Base-by-base conservation (phyloP, 2,888 invertebrate genomes). In the Mythimna pallens region DNA sequence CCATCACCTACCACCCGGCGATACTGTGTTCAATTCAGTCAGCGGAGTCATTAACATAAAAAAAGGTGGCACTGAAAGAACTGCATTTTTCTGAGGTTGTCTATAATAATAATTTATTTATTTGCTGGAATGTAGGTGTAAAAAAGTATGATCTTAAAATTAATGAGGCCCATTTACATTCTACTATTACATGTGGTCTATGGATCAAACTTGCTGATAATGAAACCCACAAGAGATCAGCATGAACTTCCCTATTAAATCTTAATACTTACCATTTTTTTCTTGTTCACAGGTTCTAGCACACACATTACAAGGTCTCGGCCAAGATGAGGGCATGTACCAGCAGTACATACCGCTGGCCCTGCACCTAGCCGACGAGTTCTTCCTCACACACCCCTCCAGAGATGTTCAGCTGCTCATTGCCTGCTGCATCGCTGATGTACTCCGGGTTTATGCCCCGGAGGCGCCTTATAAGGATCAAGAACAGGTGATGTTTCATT, bases 381-480 rank as follows among this genome's bases (percentile, higher is more conserved):
- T 98, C 92, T 99, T 99, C 93, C 96, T 99, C 84, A 97, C 98
- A 80, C 99, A 99, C 94, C 96, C 97, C 61, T 99, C 98, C 75
- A 97, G 98, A 84, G 99, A 99, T 94, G 99, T 99, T 0, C 98
- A 99, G 92, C 96, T 99, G 66, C 96, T 99, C 52, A 98, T 99
- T 76, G 99, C 99, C 0, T 99, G 99, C 94, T 99, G 99, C 92
- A 99, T 99, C 89, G 99, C 99, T 9, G 99, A 99, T 94, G 99
- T 99, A 50, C 97, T 99, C 82, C 96, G 99, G 76, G 99, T 99
- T 9, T 99, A 99, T 94, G 99, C 99, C 2, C 99, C 99, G 0
- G 99, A 99, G 92, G 99, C 99, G 54, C 99, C 99, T 0, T 99
- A 99, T 92, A 99, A 99, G 94, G 99, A 99, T 91, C 98, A 98